phyloP scores from a whole-genome alignment of 2,888 invertebrate genomes.

The Ellobium chinense region DNA sequence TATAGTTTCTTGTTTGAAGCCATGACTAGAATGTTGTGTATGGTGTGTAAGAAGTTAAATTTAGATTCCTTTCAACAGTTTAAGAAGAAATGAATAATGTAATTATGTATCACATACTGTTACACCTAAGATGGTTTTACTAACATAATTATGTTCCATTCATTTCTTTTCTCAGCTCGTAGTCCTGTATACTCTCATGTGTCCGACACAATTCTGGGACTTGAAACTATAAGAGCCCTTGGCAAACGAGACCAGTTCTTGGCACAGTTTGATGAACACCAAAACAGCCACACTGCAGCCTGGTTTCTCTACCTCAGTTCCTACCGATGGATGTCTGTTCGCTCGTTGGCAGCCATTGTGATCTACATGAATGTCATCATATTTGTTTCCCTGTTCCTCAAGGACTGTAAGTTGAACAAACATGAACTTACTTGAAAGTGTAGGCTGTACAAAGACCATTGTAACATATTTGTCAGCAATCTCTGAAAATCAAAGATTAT shows the following conservation, averaged over 20 bases:
- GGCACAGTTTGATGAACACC: conserved; percentile 76
- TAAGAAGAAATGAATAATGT: too few species aligned
- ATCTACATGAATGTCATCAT: conserved; percentile 52
- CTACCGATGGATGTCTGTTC: conserved; percentile 90
- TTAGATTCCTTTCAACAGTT: too few species aligned
- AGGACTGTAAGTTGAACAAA: conserved; percentile 49
- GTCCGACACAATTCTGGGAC: conserved; percentile 91
- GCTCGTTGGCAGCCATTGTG: conserved; percentile 46
- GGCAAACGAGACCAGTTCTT: conserved; percentile 88
- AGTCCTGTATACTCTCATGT: conserved; percentile 96
- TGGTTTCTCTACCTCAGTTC: conserved; percentile 93
- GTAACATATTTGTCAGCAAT: too few species aligned
- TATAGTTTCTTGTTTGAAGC: too few species aligned
- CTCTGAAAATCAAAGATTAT: too few species aligned
- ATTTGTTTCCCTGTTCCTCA: conserved; percentile 46
- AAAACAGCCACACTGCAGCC: conserved; percentile 89
- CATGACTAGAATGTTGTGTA: too few species aligned
- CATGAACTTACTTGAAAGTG: too few species aligned
- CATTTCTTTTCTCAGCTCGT: conserved; percentile 83
- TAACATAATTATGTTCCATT: not conserved
- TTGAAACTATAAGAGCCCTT: conserved; percentile 94
- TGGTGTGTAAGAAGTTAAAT: too few species aligned
- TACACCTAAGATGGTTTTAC: not conserved
- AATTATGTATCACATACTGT: not conserved
- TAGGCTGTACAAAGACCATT: too few species aligned